Evolutionary conservation across 2,888 invertebrate genomes (phyloP).

Genomic region (Cheilosia scutellata): DNA sequence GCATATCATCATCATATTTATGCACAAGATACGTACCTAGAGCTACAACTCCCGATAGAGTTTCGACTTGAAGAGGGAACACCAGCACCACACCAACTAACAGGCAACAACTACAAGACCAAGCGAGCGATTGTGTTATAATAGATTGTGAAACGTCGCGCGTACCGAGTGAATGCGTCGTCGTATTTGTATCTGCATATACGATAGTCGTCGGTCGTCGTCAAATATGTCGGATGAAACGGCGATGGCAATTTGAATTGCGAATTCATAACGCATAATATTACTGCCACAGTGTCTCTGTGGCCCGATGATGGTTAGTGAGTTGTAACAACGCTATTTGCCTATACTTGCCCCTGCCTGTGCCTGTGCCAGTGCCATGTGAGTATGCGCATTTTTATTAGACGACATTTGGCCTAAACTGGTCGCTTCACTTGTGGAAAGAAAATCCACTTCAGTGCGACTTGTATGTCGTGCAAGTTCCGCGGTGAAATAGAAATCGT

Average conservation of each 20-base stretch:
- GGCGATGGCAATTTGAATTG: slow-evolving; percentile 56
- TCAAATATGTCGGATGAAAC: slow-evolving; percentile 39
- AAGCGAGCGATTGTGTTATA: slow-evolving; percentile 39
- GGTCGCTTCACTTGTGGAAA: slow-evolving; percentile 16
- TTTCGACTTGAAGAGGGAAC: slow-evolving; percentile 8
- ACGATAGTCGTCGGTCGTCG: slow-evolving; percentile 10
- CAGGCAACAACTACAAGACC: not conserved
- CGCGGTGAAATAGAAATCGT: slow-evolving; percentile 35
- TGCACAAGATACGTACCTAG: slow-evolving; percentile 2
- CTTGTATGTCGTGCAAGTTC: slow-evolving; percentile 25
- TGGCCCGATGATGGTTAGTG: slow-evolving; percentile 26
- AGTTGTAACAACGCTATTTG: slow-evolving; percentile 49
- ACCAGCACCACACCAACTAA: not conserved
- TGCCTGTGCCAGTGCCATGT: not conserved
- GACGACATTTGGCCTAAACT: slow-evolving; percentile 61
- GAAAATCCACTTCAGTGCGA: slow-evolving; percentile 13
- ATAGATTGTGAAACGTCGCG: slow-evolving; percentile 57
- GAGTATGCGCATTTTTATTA: slow-evolving; percentile 39
- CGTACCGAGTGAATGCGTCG: slow-evolving; percentile 30
- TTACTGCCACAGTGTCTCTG: slow-evolving; percentile 32
- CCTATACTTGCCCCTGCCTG: slow-evolving; percentile 1
- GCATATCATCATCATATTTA: slow-evolving; percentile 47
- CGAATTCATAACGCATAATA: slow-evolving; percentile 66
- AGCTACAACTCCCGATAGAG: slow-evolving; percentile 6
- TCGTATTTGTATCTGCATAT: slow-evolving; percentile 3